Evolutionary conservation across 2,113 vertebrate genomes (phyloP).

Genomic region (Perca flavescens): DNA sequence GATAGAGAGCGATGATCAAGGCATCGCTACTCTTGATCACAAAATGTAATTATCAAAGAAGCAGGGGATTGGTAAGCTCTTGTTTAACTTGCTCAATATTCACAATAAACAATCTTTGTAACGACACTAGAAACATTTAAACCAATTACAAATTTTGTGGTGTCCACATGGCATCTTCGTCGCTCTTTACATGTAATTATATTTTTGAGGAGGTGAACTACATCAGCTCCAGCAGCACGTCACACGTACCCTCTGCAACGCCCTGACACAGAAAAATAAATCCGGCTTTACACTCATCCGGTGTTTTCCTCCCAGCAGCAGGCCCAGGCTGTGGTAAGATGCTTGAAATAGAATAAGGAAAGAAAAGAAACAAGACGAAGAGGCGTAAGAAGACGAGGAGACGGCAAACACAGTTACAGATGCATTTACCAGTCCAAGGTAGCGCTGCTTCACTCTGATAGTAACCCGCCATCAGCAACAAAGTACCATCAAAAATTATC

Average conservation of each 20-base stretch:
- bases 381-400: constrained; percentile 34
- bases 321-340: constrained; percentile 47
- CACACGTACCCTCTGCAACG: constrained; percentile 20
- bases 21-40: neutral
- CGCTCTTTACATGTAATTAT: neutral
- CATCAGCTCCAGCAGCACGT: neutral
- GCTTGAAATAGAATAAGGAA: constrained; percentile 69
- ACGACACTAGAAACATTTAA: too few relatives aligned
- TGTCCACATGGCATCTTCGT: neutral
- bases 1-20: neutral
- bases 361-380: constrained; percentile 37
- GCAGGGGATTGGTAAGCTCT: neutral
- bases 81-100: neutral
- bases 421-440: constrained; percentile 66
- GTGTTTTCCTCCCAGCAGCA: constrained; percentile 37
- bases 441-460: constrained; percentile 57
- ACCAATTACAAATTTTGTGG: neutral
- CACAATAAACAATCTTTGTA: neutral
- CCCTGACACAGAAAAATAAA: constrained; percentile 32
- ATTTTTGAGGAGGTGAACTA: constrained; percentile 9
- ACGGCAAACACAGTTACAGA: constrained; percentile 50
- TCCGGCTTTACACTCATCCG: constrained; percentile 34
- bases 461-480: constrained; percentile 56
- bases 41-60: neutral
- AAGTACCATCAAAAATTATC: constrained; percentile 79